Conservation (phyloP, 2,797 vertebrate species). For the Alcedo atthis region DNA sequence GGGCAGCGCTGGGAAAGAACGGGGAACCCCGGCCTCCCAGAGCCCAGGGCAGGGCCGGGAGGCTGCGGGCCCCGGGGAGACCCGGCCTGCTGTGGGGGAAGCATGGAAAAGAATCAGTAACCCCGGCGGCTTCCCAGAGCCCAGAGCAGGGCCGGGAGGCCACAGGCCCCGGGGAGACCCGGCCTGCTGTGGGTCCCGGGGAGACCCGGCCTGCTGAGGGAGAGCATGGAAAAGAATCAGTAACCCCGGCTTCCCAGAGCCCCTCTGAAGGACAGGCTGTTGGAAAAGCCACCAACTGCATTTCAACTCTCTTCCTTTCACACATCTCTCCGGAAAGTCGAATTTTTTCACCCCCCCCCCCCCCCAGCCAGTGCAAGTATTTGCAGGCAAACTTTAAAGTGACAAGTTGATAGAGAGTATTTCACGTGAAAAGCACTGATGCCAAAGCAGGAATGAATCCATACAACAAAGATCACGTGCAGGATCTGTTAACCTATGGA, state of each 20-base stretch:
- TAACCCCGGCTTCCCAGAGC: background rate
- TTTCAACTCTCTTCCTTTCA: background rate
- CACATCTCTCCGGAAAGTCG: background rate
- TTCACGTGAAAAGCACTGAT: background rate
- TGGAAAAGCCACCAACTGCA: background rate
- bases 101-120: background rate
- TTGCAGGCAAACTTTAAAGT: background rate
- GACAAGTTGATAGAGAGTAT: background rate
- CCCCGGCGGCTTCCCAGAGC: background rate
- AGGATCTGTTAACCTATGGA: background rate
- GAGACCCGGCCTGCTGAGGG: background rate
- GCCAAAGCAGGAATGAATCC: background rate
- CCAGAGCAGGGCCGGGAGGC: too few species aligned
- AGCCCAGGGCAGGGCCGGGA: background rate
- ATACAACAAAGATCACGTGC: background rate
- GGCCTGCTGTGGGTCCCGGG: too few species aligned
- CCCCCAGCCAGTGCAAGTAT: background rate
- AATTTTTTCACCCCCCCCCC: too few species aligned
- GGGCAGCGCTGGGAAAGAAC: background rate
- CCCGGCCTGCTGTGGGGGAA: background rate
- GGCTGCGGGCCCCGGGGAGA: too few species aligned
- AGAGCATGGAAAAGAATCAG: background rate
- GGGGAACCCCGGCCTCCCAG: background rate
- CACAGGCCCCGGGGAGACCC: too few species aligned
- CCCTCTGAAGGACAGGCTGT: background rate